phyloP scores from a whole-genome alignment of 2,797 vertebrate genomes.

The Chloroceryle inda region DNA sequence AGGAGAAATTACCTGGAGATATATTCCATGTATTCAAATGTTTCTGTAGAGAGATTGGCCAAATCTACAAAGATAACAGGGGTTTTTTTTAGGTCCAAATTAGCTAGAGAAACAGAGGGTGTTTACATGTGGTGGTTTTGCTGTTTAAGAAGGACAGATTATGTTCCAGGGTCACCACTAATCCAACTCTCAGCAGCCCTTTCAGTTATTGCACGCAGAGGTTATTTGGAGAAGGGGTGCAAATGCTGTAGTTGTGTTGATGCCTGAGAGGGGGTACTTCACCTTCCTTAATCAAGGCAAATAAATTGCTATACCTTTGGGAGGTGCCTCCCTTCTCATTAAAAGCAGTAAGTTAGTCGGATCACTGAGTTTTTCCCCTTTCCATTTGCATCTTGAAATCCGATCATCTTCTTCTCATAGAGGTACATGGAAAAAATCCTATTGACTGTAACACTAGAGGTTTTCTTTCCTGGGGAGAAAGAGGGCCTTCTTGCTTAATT shows the following conservation, averaged over 20 bases:
- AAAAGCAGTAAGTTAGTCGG: not conserved
- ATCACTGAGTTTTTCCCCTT: conserved; percentile 25
- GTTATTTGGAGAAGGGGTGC: not conserved
- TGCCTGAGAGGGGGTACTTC: not conserved
- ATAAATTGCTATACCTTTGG: not conserved
- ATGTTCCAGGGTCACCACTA: not conserved
- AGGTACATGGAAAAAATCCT: conserved; percentile 16
- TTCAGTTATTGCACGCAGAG: not conserved
- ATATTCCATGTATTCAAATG: not conserved
- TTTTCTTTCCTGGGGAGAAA: conserved; percentile 14
- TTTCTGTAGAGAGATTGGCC: not conserved
- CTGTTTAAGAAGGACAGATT: not conserved
- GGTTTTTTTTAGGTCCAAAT: not conserved
- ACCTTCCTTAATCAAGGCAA: not conserved
- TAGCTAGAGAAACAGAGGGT: not conserved
- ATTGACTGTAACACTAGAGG: not conserved
- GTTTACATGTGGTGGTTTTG: not conserved
- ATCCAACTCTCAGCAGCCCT: not conserved
- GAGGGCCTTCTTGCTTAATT: conserved; percentile 38
- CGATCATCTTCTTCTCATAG: conserved; percentile 38
- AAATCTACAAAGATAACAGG: not conserved
- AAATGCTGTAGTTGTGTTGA: not conserved
- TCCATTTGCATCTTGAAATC: conserved; percentile 37
- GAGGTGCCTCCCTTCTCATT: not conserved
- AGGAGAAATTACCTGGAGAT: not conserved